A percentile compares a stretch with the other conserved stretches of the same genome.
Evolutionary conservation across 2,888 invertebrate genomes (phyloP).

Genomic region (Drosophila seclusa): DNA sequence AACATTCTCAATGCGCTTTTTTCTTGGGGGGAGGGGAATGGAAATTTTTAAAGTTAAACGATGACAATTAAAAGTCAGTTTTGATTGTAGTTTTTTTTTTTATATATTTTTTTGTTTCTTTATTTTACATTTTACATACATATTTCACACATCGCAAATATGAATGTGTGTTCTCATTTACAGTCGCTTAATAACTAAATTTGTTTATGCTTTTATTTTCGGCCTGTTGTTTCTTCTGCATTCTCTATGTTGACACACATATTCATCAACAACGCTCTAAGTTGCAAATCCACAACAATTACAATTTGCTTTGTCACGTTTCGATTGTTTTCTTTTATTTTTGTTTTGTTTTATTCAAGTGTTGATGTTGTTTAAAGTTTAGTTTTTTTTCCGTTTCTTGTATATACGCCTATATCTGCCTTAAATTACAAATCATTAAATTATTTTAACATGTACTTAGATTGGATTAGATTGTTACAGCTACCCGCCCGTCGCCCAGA

Average conservation of each 20-base stretch:
- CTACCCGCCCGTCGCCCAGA: constrained; percentile 78
- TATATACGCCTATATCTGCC: constrained; percentile 69
- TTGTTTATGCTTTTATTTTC: constrained; percentile 69
- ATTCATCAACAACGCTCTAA: constrained; percentile 32
- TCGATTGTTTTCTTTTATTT: constrained; percentile 48
- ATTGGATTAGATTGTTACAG: constrained; percentile 82
- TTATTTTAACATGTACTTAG: constrained; percentile 79
- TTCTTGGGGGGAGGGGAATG: background rate
- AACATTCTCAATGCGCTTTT: background rate
- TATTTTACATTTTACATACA: constrained; percentile 83
- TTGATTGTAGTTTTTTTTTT: constrained; percentile 48
- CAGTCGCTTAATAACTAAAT: constrained; percentile 72
- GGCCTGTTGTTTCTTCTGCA: constrained; percentile 45
- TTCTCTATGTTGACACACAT: constrained; percentile 51
- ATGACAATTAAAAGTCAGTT: background rate
- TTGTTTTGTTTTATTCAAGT: constrained; percentile 50
- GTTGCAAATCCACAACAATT: constrained; percentile 56
- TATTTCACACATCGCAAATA: constrained; percentile 79
- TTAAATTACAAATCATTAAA: constrained; percentile 79
- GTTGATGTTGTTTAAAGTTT: constrained; percentile 40
- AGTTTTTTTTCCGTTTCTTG: constrained; percentile 58
- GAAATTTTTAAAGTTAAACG: background rate
- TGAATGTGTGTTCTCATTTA: constrained; percentile 76
- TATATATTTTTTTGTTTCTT: constrained; percentile 79
- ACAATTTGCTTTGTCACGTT: constrained; percentile 71